Evolutionary conservation across 2,888 invertebrate species (phyloP).

Genomic region (Drosophila hamatofila): DNA sequence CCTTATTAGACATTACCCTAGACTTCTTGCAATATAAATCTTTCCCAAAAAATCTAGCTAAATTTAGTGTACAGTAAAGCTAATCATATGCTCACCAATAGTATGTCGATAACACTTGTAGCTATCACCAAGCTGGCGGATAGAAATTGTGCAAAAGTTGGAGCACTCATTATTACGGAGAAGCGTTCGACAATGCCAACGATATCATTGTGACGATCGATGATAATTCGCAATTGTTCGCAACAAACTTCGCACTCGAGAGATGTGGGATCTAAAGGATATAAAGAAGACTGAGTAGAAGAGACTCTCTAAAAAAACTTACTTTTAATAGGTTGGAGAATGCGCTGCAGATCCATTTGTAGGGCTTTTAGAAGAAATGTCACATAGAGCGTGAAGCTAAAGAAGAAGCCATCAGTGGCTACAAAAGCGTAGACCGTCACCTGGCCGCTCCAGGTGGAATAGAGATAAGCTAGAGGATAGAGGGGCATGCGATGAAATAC

Average conservation of each 20-base stretch:
- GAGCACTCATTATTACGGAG: conserved; percentile 60
- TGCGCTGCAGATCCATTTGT: conserved; percentile 49
- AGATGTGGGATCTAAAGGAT: conserved; percentile 27
- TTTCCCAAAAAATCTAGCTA: background rate
- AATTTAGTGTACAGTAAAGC: background rate
- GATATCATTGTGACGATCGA: conserved; percentile 70
- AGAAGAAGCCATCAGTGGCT: conserved; percentile 69
- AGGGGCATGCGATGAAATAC: conserved; percentile 57
- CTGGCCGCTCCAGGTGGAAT: conserved; percentile 70
- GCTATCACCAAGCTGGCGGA: conserved; percentile 68
- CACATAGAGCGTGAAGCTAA: conserved; percentile 66
- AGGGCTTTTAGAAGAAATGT: conserved; percentile 54
- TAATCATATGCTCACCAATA: conserved; percentile 45
- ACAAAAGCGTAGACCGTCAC: conserved; percentile 67
- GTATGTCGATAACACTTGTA: conserved; percentile 67
- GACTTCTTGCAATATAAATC: background rate
- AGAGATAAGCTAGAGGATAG: conserved; percentile 62
- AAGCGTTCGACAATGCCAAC: conserved; percentile 57
- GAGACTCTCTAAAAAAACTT: background rate
- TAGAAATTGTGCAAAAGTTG: conserved; percentile 65
- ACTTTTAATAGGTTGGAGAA: conserved; percentile 33
- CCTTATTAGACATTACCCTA: background rate
- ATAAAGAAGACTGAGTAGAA: background rate
- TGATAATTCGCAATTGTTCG: conserved; percentile 47
- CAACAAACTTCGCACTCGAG: conserved; percentile 41